phyloP scores from a whole-genome alignment of 2,797 vertebrate species.

The Spheniscus humboldti region DNA sequence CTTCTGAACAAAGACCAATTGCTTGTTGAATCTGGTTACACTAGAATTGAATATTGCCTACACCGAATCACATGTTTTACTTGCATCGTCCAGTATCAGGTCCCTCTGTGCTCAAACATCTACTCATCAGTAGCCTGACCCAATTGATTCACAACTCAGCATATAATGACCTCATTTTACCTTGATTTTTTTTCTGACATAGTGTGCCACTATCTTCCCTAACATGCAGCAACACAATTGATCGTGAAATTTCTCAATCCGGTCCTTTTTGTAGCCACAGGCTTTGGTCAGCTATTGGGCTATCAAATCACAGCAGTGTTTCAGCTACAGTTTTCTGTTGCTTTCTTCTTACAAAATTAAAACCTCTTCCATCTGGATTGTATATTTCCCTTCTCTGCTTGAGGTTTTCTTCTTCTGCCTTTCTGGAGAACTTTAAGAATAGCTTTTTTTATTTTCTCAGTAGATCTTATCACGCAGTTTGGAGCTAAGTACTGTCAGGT shows the following conservation, averaged over 20 bases:
- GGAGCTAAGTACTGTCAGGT: neutral
- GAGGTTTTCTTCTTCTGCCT: neutral
- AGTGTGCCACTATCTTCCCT: neutral
- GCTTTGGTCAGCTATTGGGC: neutral
- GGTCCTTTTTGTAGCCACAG: neutral
- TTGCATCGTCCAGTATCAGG: neutral
- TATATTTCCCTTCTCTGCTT: neutral
- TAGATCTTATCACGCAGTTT: neutral
- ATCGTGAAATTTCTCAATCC: neutral
- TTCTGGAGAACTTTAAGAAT: neutral
- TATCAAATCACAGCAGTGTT: neutral
- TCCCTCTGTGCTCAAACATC: neutral
- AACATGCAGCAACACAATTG: neutral
- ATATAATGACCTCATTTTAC: neutral
- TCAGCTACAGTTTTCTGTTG: neutral
- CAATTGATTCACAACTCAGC: neutral
- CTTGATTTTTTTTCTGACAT: neutral
- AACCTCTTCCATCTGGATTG: accelerated
- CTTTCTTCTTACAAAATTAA: neutral
- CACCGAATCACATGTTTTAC: neutral
- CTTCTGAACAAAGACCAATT: neutral
- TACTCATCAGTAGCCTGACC: neutral
- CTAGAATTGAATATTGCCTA: neutral
- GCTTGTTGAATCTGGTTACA: neutral
- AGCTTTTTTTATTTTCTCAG: neutral